A percentile compares a stretch with the other conserved stretches of the same genome.
Conservation (phyloP, 2,113 vertebrate species). For the Microtus ochrogaster region DNA sequence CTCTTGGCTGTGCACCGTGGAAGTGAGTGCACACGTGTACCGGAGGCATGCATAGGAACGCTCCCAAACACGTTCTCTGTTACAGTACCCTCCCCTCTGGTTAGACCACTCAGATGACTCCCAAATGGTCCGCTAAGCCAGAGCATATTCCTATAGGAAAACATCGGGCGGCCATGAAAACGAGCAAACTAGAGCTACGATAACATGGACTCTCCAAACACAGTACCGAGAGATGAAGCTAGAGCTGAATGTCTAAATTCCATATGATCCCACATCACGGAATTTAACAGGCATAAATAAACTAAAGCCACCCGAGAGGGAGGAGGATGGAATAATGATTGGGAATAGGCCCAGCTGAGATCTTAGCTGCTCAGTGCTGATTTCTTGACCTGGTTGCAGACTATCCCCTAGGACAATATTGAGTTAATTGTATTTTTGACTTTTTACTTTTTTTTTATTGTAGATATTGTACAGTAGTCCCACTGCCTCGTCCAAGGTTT, state of each 20-base stretch:
- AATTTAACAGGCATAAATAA: not conserved
- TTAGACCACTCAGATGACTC: not conserved
- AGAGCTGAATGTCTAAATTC: not conserved
- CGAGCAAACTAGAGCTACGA: not conserved
- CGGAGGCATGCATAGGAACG: not conserved
- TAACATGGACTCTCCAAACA: not conserved
- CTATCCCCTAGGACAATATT: not conserved
- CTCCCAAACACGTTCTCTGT: not conserved
- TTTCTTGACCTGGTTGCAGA: not conserved
- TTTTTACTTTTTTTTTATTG: not conserved
- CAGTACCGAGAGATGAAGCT: not conserved
- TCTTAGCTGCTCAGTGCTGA: not conserved
- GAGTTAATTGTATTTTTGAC: constrained; percentile 10
- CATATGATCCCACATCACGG: not conserved
- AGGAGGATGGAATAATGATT: not conserved
- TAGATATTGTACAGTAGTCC: not conserved
- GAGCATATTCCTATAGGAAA: not conserved
- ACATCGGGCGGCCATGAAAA: not conserved
- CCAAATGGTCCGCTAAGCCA: not conserved
- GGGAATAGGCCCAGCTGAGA: not conserved
- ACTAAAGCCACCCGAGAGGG: not conserved
- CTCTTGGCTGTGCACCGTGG: not conserved
- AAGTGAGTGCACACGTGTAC: not conserved
- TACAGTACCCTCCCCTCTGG: not conserved
- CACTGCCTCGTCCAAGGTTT: not conserved